Evolutionary conservation across 2,113 vertebrate genomes (phyloP), one percentile per base, ranked within the genome.

Genomic region (Phrynosoma platyrhinos): DNA sequence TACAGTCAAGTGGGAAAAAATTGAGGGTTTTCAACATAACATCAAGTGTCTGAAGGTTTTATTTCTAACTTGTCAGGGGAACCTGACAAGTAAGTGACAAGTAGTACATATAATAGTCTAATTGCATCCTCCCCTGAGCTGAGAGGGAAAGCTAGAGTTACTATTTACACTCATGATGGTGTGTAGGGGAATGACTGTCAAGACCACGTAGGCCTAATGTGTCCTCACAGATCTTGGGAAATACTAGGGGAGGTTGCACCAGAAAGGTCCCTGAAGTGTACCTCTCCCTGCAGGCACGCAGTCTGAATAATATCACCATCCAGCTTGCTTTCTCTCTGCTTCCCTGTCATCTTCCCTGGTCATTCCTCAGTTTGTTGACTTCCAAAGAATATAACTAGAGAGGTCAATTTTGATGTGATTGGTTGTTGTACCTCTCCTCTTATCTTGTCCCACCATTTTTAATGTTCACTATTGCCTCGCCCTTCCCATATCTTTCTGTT

Each of bases 31-130:
- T 94, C 90, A 94, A 91, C 85, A 78, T 90, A 94, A 90, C 92
- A 92, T 91, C 86, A 91, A 89, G 55, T 90, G 87, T 88, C 90
- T 94, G 92, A 94, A 94, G 92, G 86, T 93, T 94, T 93, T 94
- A 94, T 94, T 93, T 95, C 92, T 91, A 92, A 87, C 91, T 47
- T 0, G 0, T 94, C 91, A 92, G 80, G 88, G 91, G 92, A 92
- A 93, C 94, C 92, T 95, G 95, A 95, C 93, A 94, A 91, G 93
- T 87, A 94, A 96, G 91, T 95, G 93, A 94, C 94, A 95, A 94
- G 87, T 64, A 89, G 87, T 90, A 92, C 82, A 94, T 93, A 92
- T 88, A 86, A 69, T 58, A 87, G 89, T 78, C 89, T 94, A 94
- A 96, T 94, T 94, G 93, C 88, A 84, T 94, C 90, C 86, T 92